These are phyloP conservation scores for Stichodactyla helianthus DNA, from an alignment of 64 coral and sea anemone species.

Conservation along the genomic window DNA sequence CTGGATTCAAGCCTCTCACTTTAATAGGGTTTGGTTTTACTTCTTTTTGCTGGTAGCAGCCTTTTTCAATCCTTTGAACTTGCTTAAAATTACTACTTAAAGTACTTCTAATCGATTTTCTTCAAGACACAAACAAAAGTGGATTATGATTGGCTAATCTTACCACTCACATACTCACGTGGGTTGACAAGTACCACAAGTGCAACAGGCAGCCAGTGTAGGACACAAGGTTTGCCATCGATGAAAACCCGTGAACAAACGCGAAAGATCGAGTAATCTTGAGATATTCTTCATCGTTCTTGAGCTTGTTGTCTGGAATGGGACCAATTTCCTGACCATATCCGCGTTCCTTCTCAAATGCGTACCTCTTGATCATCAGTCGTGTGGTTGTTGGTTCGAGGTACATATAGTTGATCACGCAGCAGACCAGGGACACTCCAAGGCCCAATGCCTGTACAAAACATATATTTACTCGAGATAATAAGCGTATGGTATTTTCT, in stretches of 20 bases:
- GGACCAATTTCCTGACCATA: constrained; percentile 70
- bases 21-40: too few relatives aligned
- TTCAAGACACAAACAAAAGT: too few relatives aligned
- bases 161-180: background rate
- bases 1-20: too few relatives aligned
- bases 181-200: constrained; percentile 53
- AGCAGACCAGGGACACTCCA: constrained; percentile 33
- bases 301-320: constrained; percentile 29
- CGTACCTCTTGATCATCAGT: constrained; percentile 58
- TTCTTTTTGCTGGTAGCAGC: too few relatives aligned
- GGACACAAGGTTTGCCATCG: constrained; percentile 60
- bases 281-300: constrained; percentile 53
- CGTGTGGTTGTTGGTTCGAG: constrained; percentile 52
- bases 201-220: constrained; percentile 66
- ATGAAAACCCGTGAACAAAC: constrained; percentile 63
- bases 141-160: background rate
- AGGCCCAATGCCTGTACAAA: constrained; percentile 47
- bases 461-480: background rate
- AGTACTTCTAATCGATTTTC: too few relatives aligned
- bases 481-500: background rate
- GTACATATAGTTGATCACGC: constrained; percentile 56
- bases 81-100: too few relatives aligned
- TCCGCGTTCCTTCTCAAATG: constrained; percentile 65
- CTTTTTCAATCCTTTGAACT: too few relatives aligned
- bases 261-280: constrained; percentile 56